Conservation (phyloP, 2,113 vertebrate genomes). For the Ptilorrhoa leucosticta region DNA sequence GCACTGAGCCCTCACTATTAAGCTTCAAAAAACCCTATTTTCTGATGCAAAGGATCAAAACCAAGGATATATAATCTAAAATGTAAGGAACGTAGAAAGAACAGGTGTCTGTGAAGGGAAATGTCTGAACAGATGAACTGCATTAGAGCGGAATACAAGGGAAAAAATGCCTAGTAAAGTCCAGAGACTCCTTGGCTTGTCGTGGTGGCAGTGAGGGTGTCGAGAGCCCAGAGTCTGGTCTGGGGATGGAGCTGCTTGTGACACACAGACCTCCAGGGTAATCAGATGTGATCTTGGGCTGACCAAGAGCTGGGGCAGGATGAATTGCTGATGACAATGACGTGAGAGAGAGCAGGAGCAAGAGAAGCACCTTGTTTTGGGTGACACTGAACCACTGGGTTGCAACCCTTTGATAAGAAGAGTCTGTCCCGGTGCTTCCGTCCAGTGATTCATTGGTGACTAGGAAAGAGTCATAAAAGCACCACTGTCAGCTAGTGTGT, state of each 20-base stretch:
- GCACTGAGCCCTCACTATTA: not conserved
- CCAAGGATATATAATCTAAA: not conserved
- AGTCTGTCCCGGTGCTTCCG: not conserved
- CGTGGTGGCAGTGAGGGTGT: accelerated
- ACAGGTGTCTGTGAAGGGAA: not conserved
- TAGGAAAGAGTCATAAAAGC: not conserved
- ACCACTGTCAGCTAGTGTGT: constrained; percentile 8
- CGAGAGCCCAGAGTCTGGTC: accelerated
- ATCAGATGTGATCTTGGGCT: not conserved
- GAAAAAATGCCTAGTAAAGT: not conserved
- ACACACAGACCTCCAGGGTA: too few relatives aligned
- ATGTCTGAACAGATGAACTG: not conserved
- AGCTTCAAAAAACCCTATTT: not conserved
- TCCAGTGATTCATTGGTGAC: not conserved
- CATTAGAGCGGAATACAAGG: not conserved
- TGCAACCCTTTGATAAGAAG: not conserved
- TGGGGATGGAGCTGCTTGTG: not conserved
- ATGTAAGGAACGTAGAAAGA: not conserved
- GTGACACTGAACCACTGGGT: not conserved
- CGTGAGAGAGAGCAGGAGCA: not conserved
- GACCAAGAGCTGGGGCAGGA: too few relatives aligned
- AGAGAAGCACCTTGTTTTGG: not conserved
- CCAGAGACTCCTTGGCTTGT: not conserved
- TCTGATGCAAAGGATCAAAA: not conserved
- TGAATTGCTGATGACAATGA: accelerated